Conservation (phyloP, 2,797 vertebrate species). For the Loriculus beryllinus region DNA sequence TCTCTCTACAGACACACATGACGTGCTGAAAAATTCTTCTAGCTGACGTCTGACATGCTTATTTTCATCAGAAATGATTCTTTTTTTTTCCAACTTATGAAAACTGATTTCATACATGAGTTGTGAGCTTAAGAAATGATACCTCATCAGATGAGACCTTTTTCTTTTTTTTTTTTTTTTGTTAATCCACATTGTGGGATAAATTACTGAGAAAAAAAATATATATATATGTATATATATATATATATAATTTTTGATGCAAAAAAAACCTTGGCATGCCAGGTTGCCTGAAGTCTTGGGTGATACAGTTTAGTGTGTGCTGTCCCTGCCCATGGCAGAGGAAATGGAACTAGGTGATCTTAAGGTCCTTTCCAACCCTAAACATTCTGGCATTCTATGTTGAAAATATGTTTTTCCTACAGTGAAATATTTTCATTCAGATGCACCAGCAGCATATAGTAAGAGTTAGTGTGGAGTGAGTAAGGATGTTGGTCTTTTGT, state of each 20-base stretch:
- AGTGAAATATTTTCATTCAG: neutral
- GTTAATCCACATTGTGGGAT: neutral
- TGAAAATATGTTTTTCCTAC: neutral
- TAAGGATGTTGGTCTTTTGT: neutral
- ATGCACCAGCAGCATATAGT: neutral
- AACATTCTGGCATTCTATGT: neutral
- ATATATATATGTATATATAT: neutral
- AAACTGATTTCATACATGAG: neutral
- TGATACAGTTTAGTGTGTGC: neutral
- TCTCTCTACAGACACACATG: neutral
- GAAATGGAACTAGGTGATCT: neutral
- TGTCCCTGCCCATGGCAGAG: neutral
- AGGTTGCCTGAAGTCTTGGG: neutral
- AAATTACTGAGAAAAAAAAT: neutral
- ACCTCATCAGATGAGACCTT: neutral
- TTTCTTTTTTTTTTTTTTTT: neutral
- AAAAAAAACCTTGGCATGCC: neutral
- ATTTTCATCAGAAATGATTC: neutral
- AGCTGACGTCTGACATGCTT: neutral
- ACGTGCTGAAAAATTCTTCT: conserved; percentile 3
- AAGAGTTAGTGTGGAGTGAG: neutral
- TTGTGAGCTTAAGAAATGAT: neutral
- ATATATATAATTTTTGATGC: neutral
- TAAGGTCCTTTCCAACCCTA: neutral
- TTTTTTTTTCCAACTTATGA: neutral